Evolutionary conservation across 2,797 vertebrate species (phyloP), one percentile per base, ranked within the genome.

Genomic region (Halcyon leucocephala): DNA sequence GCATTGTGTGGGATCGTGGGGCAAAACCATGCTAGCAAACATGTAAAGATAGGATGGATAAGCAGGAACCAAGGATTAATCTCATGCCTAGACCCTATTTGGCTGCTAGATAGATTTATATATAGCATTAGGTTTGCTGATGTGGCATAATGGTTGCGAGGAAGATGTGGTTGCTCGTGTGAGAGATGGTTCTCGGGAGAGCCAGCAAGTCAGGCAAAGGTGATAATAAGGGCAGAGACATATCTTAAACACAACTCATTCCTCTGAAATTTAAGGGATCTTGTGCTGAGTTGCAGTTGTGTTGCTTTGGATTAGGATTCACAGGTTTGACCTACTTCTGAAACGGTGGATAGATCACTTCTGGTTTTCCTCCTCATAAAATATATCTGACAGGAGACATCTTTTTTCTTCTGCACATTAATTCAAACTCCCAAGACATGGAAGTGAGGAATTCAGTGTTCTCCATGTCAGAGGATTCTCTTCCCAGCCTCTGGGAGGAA

Each of bases 291-390:
- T 78, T 81, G 46, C 61, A 71, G 69, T 73, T 18, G 4, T 83
- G 82, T 76, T 95, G 37, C 33, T 78, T 93, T 84, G 70, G 49
- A 86, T 93, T 89, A 93, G 39, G 65, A 94, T 90, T 94, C 90
- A 90, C 52, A 79, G 20, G 35, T 86, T 82, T 90, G 85, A 79
- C 54, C 69, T 89, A 51, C 54, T 90, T 96, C 33, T 61, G 76
- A 91, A 84, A 70, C 24, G 11, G 65, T 33, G 33, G 29, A 62
- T 31, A 84, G 19, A 76, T 61, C 26, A 42, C 72, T 84, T 76
- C 67, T 90, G 49, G 1, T 80, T 86, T 82, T 60, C 18, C 33
- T 52, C 18, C 15, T 35, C 35, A 54, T 49, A 79, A 72, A 86
- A 83, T n/a, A 21, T 7, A 77, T 81, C 73, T 82, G 49, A 72